A percentile compares a stretch with the other conserved stretches of the same genome.
phyloP scores from a whole-genome alignment of 1,140 invertebrate species.

The Megathymus violae region DNA sequence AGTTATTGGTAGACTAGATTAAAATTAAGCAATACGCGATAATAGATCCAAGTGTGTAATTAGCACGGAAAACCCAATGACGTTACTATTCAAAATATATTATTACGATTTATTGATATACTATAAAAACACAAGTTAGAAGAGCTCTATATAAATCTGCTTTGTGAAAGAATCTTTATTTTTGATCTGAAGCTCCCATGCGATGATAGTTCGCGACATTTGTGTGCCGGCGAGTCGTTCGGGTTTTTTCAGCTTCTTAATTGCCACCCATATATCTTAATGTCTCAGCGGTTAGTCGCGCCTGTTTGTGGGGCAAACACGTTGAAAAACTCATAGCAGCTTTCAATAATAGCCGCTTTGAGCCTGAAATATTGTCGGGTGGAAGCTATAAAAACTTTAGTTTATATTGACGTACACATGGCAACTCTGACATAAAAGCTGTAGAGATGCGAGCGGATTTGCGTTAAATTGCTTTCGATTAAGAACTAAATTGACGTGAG shows the following conservation, averaged over 20 bases:
- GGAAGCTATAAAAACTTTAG: constrained; percentile 64
- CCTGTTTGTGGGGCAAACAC: constrained; percentile 50
- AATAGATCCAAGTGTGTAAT: no score
- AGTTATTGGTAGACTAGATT: no score
- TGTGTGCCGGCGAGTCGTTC: constrained; percentile 48
- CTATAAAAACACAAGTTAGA: no score
- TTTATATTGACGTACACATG: constrained; percentile 52
- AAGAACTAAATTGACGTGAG: constrained; percentile 31
- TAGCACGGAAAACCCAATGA: no score
- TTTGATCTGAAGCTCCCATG: constrained; percentile 66
- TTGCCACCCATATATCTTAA: constrained; percentile 74
- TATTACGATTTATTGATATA: no score
- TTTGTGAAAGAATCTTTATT: constrained; percentile 62
- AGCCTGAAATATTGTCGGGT: constrained; percentile 69
- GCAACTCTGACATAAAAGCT: constrained; percentile 10
- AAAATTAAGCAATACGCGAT: no score
- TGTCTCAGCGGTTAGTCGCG: constrained; percentile 57
- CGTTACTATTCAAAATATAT: no score
- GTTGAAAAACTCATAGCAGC: constrained; percentile 56
- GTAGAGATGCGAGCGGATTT: constrained; percentile 15
- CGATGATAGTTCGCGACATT: constrained; percentile 69
- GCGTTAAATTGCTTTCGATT: neutral
- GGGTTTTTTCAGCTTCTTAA: constrained; percentile 73
- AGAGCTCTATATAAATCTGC: constrained; percentile 39
- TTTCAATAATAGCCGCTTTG: constrained; percentile 60